A percentile compares a stretch with the other conserved stretches of the same genome.
Conservation (phyloP, 2,113 vertebrate genomes). For the Leptodactylus fuscus region DNA sequence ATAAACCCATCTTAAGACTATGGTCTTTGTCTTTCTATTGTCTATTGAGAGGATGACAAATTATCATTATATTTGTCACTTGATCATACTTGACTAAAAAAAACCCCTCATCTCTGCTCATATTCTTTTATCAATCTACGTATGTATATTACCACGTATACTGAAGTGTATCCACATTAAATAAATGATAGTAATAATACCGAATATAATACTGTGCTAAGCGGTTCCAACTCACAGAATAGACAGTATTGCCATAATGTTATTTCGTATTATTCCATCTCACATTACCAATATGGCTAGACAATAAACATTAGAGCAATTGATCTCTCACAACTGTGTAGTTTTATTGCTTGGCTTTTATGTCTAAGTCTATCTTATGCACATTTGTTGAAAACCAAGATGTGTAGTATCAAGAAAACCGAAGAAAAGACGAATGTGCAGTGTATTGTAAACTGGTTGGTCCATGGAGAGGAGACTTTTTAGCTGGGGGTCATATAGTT, state of each 20-base stretch:
- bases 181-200: not conserved
- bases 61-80: not conserved
- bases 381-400: not conserved
- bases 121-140: not conserved
- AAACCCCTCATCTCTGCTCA: not conserved
- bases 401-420: not conserved
- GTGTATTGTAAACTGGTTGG: not conserved
- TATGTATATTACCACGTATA: not conserved
- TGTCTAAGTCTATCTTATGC: too few relatives aligned
- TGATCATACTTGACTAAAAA: not conserved
- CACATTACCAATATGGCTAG: not conserved
- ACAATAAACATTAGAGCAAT: not conserved
- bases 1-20: too few relatives aligned
- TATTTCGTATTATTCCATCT: not conserved
- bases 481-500: not conserved
- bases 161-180: not conserved
- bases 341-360: too few relatives aligned
- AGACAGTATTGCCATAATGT: not conserved
- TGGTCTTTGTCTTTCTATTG: too few relatives aligned
- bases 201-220: not conserved
- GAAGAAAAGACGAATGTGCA: not conserved
- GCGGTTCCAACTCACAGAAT: not conserved
- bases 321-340: not conserved
- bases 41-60: too few relatives aligned
- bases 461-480: not conserved